phyloP scores from a whole-genome alignment of 2,797 vertebrate species.

The Myotis planiceps region DNA sequence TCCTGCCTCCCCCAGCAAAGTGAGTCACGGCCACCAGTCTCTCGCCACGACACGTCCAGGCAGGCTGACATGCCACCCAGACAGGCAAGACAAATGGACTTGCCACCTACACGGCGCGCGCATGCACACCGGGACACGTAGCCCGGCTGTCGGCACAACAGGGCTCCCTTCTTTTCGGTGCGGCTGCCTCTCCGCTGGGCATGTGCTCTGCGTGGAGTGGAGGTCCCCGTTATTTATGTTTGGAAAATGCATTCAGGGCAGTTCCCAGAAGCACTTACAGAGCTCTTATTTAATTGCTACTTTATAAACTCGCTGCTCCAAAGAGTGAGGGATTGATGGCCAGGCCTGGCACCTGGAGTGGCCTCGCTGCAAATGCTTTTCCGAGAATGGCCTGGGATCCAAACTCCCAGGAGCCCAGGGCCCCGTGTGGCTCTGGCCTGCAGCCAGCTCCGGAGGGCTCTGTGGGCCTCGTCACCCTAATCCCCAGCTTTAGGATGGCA shows the following conservation, averaged over 20 bases:
- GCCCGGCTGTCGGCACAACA: constrained; percentile 57
- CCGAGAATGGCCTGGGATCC: constrained; percentile 72
- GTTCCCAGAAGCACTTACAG: constrained; percentile 85
- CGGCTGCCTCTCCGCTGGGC: constrained; percentile 13
- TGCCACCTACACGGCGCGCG: constrained; percentile 62
- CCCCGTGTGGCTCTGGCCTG: constrained; percentile 54
- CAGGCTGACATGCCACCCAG: constrained; percentile 70
- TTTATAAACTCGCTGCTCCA: constrained; percentile 79
- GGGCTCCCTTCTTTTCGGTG: constrained; percentile 65
- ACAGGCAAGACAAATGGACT: constrained; percentile 76
- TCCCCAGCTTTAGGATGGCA: constrained; percentile 54
- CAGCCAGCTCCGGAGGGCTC: constrained; percentile 53
- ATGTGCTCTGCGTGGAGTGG: constrained; percentile 39
- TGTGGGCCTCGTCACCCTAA: constrained; percentile 65
- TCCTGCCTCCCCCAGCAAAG: neutral
- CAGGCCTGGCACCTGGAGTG: constrained; percentile 76
- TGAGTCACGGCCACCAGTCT: neutral
- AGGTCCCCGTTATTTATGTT: constrained; percentile 82
- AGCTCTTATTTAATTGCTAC: constrained; percentile 82
- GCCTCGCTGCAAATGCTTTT: constrained; percentile 72
- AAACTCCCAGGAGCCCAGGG: constrained; percentile 40
- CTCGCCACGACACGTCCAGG: constrained; percentile 34
- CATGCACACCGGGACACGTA: constrained; percentile 40
- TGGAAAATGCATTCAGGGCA: constrained; percentile 84
- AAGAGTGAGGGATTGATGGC: constrained; percentile 82